Conservation (phyloP, 1,140 invertebrate species). For the Contarinia nasturtii region DNA sequence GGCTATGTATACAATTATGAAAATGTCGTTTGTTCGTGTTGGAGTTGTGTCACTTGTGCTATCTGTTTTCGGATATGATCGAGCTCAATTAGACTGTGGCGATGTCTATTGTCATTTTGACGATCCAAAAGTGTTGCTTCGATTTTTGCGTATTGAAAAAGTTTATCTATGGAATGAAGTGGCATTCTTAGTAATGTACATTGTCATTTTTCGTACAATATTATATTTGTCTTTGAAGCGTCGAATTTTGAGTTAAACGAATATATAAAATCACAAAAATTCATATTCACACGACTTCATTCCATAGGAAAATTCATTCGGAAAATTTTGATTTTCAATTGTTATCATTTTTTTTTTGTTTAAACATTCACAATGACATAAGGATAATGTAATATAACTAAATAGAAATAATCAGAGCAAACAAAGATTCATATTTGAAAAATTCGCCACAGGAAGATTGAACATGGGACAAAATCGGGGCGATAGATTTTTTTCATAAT, state of each 20-base stretch:
- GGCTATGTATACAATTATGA: slow-evolving; percentile 36
- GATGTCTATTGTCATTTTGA: slow-evolving; percentile 38
- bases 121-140: slow-evolving; percentile 33
- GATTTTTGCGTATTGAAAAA: slow-evolving; percentile 31
- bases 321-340: too few species aligned
- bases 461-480: too few species aligned
- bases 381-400: too few species aligned
- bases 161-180: slow-evolving; percentile 32
- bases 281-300: too few species aligned
- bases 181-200: slow-evolving; percentile 25
- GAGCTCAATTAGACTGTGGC: slow-evolving; percentile 31
- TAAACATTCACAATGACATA: too few species aligned
- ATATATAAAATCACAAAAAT: too few species aligned
- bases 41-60: slow-evolving; percentile 36
- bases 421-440: too few species aligned
- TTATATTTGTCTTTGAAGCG: slow-evolving; percentile 31
- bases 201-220: slow-evolving; percentile 29
- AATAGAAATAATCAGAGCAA: too few species aligned
- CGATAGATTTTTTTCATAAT: too few species aligned
- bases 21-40: slow-evolving; percentile 37
- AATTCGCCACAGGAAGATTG: too few species aligned
- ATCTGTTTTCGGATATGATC: slow-evolving; percentile 35
- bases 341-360: too few species aligned
- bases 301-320: too few species aligned
- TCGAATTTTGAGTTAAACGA: slow-evolving; percentile 31